phyloP scores from a whole-genome alignment of 1,140 invertebrate species.

The Linepithema humile region DNA sequence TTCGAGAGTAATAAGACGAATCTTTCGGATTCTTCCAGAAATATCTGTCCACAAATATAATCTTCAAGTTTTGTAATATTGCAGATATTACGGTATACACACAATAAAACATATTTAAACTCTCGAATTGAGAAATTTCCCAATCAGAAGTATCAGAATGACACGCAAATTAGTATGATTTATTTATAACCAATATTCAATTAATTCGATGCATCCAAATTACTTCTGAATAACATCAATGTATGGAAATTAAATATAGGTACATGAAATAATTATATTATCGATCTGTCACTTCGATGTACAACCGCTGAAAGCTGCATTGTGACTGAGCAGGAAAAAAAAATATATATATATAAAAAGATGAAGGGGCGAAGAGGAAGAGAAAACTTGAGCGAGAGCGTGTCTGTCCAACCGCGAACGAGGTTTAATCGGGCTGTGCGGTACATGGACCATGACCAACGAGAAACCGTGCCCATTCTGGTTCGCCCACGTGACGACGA shows the following conservation, averaged over 20 bases:
- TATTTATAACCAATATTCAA: background rate
- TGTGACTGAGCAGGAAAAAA: background rate
- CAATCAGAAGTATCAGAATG: background rate
- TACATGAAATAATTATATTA: no score
- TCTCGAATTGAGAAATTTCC: background rate
- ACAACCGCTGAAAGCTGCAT: background rate
- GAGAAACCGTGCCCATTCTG: slow-evolving; percentile 68
- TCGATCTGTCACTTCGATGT: no score
- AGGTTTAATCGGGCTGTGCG: slow-evolving; percentile 29
- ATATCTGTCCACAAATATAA: background rate
- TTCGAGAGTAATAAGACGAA: background rate
- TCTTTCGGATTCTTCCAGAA: background rate
- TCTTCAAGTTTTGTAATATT: no score
- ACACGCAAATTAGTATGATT: background rate
- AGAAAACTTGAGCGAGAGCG: slow-evolving; percentile 8
- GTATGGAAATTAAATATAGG: background rate
- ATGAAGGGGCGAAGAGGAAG: background rate
- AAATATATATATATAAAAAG: background rate
- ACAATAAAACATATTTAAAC: background rate
- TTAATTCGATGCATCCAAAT: background rate
- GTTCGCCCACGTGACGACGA: slow-evolving; percentile 66
- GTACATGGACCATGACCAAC: slow-evolving; percentile 54
- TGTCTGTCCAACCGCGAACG: slow-evolving; percentile 3
- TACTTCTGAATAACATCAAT: background rate
- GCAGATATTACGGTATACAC: no score